Conservation (phyloP, 2,113 vertebrate species). For the Periophthalmus modestus region DNA sequence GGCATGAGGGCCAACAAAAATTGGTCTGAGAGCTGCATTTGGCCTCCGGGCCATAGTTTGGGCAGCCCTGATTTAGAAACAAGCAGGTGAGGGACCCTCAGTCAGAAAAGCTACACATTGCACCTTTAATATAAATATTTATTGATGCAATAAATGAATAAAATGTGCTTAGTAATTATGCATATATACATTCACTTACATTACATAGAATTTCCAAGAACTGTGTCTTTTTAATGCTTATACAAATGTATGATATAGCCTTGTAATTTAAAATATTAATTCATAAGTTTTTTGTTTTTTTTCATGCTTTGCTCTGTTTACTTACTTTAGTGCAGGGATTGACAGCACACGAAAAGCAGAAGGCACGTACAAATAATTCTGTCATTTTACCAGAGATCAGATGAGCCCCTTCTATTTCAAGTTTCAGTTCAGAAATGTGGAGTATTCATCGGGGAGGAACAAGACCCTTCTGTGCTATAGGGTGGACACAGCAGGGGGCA, state of each 20-base stretch:
- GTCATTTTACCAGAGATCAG: constrained; percentile 78
- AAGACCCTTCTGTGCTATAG: constrained; percentile 96
- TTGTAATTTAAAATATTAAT: not conserved
- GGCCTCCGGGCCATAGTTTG: too few species aligned
- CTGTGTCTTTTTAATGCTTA: not conserved
- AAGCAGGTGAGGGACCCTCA: too few species aligned
- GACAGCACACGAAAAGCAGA: too few species aligned
- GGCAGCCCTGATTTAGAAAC: too few species aligned
- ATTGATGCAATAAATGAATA: too few species aligned
- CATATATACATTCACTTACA: not conserved
- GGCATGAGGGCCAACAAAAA: too few species aligned
- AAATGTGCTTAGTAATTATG: not conserved
- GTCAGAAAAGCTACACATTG: too few species aligned
- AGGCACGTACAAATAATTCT: not conserved
- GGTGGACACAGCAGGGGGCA: constrained; percentile 81
- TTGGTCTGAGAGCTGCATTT: too few species aligned
- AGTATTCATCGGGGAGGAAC: constrained; percentile 95
- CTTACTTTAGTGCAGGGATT: too few species aligned
- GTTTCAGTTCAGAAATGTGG: constrained; percentile 98
- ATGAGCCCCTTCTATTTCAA: constrained; percentile 91
- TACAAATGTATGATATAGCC: not conserved
- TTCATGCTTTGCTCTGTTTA: not conserved
- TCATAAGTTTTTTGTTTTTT: not conserved
- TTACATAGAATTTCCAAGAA: not conserved
- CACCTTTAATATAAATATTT: too few species aligned